Conservation (phyloP, 2,888 invertebrate species). For the Epinotia brunnichana region DNA sequence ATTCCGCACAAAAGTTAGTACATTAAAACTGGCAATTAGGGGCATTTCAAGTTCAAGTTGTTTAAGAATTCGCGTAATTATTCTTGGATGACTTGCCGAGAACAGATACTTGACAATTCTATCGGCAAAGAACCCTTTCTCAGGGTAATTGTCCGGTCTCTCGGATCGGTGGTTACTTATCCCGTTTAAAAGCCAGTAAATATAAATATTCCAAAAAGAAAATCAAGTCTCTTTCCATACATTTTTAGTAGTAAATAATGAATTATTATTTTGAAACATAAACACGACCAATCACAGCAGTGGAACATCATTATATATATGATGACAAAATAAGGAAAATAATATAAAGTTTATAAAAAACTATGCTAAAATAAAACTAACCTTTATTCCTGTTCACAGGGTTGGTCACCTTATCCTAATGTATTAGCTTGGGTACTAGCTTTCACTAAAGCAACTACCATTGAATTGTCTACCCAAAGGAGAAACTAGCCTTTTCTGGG, state of each 20-base stretch:
- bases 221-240: not conserved
- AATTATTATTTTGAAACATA: no score
- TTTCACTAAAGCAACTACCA: no score
- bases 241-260: not conserved
- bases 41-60: slow-evolving; percentile 81
- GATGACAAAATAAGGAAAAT: no score
- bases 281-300: no score
- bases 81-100: slow-evolving; percentile 74
- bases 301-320: no score
- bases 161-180: slow-evolving; percentile 14
- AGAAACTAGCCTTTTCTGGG: not conserved
- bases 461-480: no score
- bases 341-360: no score
- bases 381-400: no score
- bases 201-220: not conserved
- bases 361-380: no score
- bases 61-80: slow-evolving; percentile 81
- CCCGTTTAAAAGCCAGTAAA: not conserved
- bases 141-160: slow-evolving; percentile 35
- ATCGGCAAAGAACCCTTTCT: slow-evolving; percentile 37
- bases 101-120: slow-evolving; percentile 63
- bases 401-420: no score
- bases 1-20: slow-evolving; percentile 81
- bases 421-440: no score
- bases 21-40: slow-evolving; percentile 83